Percentiles rank a stretch among this genome's conserved stretches.
phyloP scores from a whole-genome alignment of 2,888 invertebrate species.

The Xestia xanthographa region DNA sequence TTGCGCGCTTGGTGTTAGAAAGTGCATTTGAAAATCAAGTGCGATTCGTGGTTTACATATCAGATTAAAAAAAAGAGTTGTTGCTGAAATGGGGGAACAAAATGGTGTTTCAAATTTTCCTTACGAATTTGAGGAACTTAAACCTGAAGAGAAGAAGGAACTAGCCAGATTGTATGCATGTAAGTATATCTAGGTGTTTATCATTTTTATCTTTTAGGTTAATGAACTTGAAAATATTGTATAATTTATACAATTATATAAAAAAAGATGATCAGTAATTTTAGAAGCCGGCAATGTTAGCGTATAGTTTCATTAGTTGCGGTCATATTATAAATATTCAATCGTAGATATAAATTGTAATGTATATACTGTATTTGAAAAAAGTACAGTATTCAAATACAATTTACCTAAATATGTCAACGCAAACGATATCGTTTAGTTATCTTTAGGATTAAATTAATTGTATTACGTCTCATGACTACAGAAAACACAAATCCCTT shows the following conservation, averaged over 20 bases:
- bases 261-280: background rate
- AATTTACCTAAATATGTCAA: too few species aligned
- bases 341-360: background rate
- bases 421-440: too few species aligned
- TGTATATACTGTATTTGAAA: background rate
- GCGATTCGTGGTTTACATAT: background rate
- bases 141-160: conserved; percentile 49
- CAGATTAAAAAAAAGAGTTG: background rate
- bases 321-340: background rate
- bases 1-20: background rate
- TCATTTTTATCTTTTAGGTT: background rate
- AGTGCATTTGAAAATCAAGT: background rate
- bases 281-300: background rate
- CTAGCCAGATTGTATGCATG: conserved; percentile 41
- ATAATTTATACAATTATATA: too few species aligned
- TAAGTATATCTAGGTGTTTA: conserved; percentile 28
- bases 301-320: background rate
- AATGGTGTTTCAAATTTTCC: conserved; percentile 34
- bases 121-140: conserved; percentile 70
- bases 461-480: background rate
- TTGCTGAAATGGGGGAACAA: conserved; percentile 24
- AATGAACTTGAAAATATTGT: too few species aligned
- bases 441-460: too few species aligned
- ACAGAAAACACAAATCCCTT: background rate
- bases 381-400: background rate